Conservation (phyloP, 2,888 invertebrate genomes). For the Colletes collaris region DNA sequence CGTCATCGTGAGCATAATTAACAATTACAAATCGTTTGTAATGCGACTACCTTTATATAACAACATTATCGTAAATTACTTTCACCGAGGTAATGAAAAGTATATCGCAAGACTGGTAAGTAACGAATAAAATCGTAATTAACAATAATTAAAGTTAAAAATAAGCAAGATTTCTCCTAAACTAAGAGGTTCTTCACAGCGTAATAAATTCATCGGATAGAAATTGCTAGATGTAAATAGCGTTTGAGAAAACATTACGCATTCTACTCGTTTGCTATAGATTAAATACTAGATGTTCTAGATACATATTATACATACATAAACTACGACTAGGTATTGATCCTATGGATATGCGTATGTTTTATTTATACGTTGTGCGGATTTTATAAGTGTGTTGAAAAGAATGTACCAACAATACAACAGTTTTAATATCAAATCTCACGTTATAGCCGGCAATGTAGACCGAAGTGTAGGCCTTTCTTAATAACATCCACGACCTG, state of each 20-base stretch:
- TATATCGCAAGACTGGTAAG: slow-evolving; percentile 7
- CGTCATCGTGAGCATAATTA: slow-evolving; percentile 25
- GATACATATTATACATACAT: slow-evolving; percentile 70
- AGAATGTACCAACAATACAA: slow-evolving; percentile 41
- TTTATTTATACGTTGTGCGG: slow-evolving; percentile 65
- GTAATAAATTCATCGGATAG: slow-evolving; percentile 15
- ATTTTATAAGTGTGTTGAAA: slow-evolving; percentile 57
- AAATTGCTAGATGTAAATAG: slow-evolving; percentile 43
- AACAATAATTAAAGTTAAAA: background rate
- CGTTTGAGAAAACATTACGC: slow-evolving; percentile 41
- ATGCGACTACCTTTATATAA: slow-evolving; percentile 14
- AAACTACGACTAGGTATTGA: slow-evolving; percentile 65
- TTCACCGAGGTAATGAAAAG: slow-evolving; percentile 5
- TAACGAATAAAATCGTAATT: slow-evolving; percentile 17
- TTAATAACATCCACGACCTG: slow-evolving; percentile 20
- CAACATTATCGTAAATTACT: slow-evolving; percentile 26
- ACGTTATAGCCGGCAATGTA: slow-evolving; percentile 49
- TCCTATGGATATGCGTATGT: slow-evolving; percentile 74
- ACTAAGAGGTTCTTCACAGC: background rate
- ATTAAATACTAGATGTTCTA: slow-evolving; percentile 59
- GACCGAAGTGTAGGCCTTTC: slow-evolving; percentile 57
- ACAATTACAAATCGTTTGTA: slow-evolving; percentile 13
- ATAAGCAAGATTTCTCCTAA: background rate
- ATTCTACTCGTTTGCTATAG: slow-evolving; percentile 56
- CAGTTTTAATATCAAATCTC: slow-evolving; percentile 31